Base-by-base conservation (phyloP, 1,140 invertebrate genomes). In the Rhagoletis pomonella region DNA sequence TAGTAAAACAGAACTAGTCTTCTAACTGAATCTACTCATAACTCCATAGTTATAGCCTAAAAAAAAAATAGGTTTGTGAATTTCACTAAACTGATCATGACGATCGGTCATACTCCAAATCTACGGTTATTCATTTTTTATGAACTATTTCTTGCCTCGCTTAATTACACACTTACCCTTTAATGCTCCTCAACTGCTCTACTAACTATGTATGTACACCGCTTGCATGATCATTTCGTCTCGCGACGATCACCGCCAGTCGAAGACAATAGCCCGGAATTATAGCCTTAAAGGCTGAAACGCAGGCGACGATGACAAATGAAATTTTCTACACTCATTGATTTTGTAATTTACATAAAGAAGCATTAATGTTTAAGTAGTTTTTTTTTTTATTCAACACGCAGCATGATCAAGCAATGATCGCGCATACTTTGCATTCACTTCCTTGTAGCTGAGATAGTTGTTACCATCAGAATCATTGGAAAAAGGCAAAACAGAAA, bases 341-440 rank as follows among this genome's bases (percentile, higher is more conserved):
- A 29, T 81, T 81, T 81, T 81, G 47, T 81, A 81, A 81, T 81
- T 81, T 81, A 81, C 73, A 81, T 81, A 29, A 47, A 81, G 55
- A 1, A 77, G 9, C 9, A 55, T 12, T 17, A 62, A 29, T 14
- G 17, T 81, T 55, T 6, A 19, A 55, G 1, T 5, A 19, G 3
- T 7, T 73, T 3, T 44, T 55, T 55, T 55, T 55, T 55, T 4
- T 55, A 55, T 55, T 29, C 19, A 29, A 67, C 7, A 67, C 12
- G 10, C 29, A 29, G 29, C 29, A 47, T 44, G 42, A 55, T 55
- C 44, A 55, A 81, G 44, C 73, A 58, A 5, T 55, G 73, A 50
- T 81, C 73, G 47, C 47, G 73, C 29, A 29, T 81, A 81, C n/a
- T 55, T 81, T 73, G 39, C 42, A 14, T 4, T 19, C 47, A 81